phyloP scores from a whole-genome alignment of 1,140 invertebrate species.

The Drosophila arawakana region DNA sequence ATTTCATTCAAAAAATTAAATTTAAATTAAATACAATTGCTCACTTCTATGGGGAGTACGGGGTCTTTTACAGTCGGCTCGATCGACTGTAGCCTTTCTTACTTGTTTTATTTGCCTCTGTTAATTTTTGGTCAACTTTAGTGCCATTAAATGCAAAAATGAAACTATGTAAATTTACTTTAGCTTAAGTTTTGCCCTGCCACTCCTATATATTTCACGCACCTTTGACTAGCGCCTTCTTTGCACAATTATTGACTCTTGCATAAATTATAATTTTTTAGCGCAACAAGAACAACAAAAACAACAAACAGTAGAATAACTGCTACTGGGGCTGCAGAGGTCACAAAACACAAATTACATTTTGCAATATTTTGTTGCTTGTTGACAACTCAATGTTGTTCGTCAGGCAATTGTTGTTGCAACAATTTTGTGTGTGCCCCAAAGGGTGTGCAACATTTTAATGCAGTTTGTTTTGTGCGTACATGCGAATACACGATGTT shows the following conservation, averaged over 20 bases:
- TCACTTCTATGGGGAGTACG: no score
- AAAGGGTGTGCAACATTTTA: conserved; percentile 24
- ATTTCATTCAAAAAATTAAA: no score
- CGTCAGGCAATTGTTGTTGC: conserved; percentile 1
- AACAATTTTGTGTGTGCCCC: conserved; percentile 23
- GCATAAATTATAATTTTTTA: conserved; percentile 71
- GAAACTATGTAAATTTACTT: conserved; percentile 42
- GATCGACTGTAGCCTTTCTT: no score
- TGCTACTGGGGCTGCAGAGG: background rate
- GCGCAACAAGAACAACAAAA: conserved; percentile 34
- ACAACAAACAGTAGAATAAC: background rate
- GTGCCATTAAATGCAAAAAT: background rate
- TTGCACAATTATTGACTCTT: conserved; percentile 57
- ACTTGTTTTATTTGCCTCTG: background rate
- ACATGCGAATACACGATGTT: background rate
- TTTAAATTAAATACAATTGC: no score
- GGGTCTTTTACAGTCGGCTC: no score
- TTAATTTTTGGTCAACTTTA: background rate
- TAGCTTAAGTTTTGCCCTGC: conserved; percentile 20
- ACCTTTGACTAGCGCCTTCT: conserved; percentile 34
- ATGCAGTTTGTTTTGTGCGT: conserved; percentile 28
- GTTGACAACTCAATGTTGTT: conserved; percentile 16
- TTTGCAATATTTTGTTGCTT: conserved; percentile 47
- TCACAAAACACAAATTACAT: conserved; percentile 39
- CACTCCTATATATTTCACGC: background rate